Conservation (phyloP, 1,140 invertebrate species). For the Drosophila bocki region DNA sequence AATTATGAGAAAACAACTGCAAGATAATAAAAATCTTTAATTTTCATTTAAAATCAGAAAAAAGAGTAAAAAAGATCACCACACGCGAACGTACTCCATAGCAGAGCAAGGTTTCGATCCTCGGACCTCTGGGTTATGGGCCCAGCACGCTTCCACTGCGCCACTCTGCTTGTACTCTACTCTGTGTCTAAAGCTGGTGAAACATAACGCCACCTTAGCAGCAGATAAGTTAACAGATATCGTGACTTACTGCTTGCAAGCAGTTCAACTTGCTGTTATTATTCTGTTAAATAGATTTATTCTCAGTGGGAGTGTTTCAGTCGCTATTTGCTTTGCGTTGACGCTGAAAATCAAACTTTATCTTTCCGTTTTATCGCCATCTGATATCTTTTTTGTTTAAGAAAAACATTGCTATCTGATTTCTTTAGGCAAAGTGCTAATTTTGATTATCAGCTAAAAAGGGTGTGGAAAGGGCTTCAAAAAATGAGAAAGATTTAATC, state of each 20-base stretch:
- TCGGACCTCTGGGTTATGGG: conserved; percentile 99
- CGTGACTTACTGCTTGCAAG: conserved; percentile 4
- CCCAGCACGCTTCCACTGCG: conserved; percentile 99
- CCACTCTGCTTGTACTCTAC: conserved; percentile 91
- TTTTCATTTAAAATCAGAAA: background rate
- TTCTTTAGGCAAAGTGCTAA: background rate
- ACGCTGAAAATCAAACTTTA: background rate
- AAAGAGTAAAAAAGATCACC: background rate
- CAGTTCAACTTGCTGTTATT: background rate
- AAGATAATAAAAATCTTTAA: too few relatives aligned
- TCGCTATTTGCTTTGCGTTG: background rate
- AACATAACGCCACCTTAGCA: background rate
- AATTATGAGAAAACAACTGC: too few relatives aligned
- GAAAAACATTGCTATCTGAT: background rate
- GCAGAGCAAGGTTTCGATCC: conserved; percentile 97
- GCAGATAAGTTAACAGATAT: background rate
- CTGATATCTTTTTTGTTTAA: background rate
- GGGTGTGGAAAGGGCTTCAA: too few relatives aligned
- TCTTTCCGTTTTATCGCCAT: background rate
- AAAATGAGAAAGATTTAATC: too few relatives aligned
- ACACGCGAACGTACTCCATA: conserved; percentile 83
- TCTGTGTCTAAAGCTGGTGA: background rate
- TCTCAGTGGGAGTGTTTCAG: background rate
- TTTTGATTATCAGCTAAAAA: background rate
- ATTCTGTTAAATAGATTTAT: background rate